A percentile compares a stretch with the other conserved stretches of the same genome.
These are phyloP conservation scores for Tamias sibiricus DNA, from an alignment of 2,113 vertebrate species.

Conservation along the genomic window DNA sequence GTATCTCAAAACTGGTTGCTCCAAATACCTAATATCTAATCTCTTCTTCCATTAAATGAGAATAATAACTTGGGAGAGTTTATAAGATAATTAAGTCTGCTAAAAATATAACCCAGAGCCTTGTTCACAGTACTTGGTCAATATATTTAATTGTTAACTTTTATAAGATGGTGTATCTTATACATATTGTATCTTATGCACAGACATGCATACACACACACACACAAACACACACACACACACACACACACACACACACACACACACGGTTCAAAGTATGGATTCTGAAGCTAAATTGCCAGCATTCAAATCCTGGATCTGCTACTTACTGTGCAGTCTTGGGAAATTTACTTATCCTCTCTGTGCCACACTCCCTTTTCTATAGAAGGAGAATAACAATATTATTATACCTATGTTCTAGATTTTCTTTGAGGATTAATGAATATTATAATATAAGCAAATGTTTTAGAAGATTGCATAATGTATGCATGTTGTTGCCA, in stretches of 20 bases:
- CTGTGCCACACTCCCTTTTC: background rate
- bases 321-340: background rate
- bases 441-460: background rate
- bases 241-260: too few relatives aligned
- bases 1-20: background rate
- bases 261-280: background rate
- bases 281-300: background rate
- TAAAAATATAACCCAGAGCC: background rate
- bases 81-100: slow-evolving; percentile 7
- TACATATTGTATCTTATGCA: background rate
- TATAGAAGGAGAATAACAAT: background rate
- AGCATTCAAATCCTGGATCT: background rate
- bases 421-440: background rate
- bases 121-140: background rate
- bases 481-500: background rate
- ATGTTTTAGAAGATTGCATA: background rate
- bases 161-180: background rate
- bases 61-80: background rate
- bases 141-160: background rate
- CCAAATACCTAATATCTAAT: background rate
- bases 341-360: background rate
- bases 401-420: background rate
- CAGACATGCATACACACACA: background rate
- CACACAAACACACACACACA: background rate
- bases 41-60: background rate